phyloP scores from a whole-genome alignment of 2,888 invertebrate species.

The Ophonus ardosiacus region DNA sequence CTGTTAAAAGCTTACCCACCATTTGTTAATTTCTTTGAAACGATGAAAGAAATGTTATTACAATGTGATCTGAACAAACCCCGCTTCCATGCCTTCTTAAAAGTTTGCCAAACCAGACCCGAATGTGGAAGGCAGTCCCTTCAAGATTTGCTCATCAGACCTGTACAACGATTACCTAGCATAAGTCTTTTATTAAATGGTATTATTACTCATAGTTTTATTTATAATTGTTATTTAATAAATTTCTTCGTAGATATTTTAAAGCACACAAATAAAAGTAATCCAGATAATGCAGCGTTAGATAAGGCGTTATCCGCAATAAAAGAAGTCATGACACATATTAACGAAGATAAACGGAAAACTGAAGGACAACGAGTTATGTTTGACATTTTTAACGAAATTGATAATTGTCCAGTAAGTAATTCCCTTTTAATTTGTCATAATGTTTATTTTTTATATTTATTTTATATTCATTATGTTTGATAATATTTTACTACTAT shows the following conservation, averaged over 20 bases:
- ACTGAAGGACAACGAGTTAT: constrained; percentile 97
- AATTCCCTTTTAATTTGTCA: neutral
- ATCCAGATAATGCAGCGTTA: constrained; percentile 91
- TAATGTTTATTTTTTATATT: neutral
- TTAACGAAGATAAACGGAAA: constrained; percentile 98
- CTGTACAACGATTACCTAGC: constrained; percentile 98
- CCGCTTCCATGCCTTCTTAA: constrained; percentile 98
- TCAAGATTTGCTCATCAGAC: constrained; percentile 97
- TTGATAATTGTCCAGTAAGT: constrained; percentile 96
- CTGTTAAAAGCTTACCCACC: constrained; percentile 97
- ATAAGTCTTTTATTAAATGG: constrained; percentile 95
- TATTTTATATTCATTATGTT: neutral
- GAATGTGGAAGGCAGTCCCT: constrained; percentile 98
- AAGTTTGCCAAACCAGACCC: constrained; percentile 94
- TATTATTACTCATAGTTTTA: constrained; percentile 74
- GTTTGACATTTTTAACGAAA: constrained; percentile 98
- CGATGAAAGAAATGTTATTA: constrained; percentile 94
- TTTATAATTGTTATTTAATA: constrained; percentile 17
- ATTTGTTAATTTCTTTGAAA: constrained; percentile 98
- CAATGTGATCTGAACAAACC: constrained; percentile 95
- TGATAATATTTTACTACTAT: too few relatives aligned
- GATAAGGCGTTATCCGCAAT: constrained; percentile 92
- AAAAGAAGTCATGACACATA: constrained; percentile 95
- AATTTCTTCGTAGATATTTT: constrained; percentile 85
- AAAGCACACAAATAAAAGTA: constrained; percentile 92